phyloP scores from a whole-genome alignment of 2,113 vertebrate species.

The Sinocyclocheilus anophthalmus region DNA sequence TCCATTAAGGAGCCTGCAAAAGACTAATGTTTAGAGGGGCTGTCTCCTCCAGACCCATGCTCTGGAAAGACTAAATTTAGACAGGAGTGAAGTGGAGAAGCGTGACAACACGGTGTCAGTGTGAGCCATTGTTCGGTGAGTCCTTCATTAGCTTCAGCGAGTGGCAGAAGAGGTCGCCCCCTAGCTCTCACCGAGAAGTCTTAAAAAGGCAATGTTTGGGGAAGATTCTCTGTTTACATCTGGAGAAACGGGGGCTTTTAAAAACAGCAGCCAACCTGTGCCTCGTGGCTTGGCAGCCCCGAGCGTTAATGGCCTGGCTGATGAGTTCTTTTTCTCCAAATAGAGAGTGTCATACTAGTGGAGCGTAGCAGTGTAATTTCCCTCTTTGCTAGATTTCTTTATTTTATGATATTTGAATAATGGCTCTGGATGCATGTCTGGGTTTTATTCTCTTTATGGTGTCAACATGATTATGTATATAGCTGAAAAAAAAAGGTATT shows the following conservation, averaged over 20 bases:
- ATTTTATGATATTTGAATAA: background rate
- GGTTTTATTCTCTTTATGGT: background rate
- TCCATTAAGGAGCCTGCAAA: background rate
- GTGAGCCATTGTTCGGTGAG: conserved; percentile 9
- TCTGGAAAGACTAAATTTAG: conserved; percentile 61
- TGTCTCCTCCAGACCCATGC: conserved; percentile 27
- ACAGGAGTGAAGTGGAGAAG: conserved; percentile 33
- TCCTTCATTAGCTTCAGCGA: conserved; percentile 44
- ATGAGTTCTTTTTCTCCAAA: conserved; percentile 22
- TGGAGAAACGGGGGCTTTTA: conserved; percentile 62
- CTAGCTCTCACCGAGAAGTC: conserved; percentile 56
- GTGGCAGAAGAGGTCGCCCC: conserved; percentile 39
- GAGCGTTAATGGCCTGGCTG: conserved; percentile 31
- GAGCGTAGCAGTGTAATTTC: conserved; percentile 2
- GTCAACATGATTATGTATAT: background rate
- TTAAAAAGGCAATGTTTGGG: conserved; percentile 82
- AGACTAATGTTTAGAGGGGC: conserved; percentile 35
- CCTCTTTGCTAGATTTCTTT: conserved; percentile 35
- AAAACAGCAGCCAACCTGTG: conserved; percentile 58
- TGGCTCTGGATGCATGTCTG: background rate
- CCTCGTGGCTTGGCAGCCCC: conserved; percentile 50
- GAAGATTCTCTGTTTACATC: conserved; percentile 71
- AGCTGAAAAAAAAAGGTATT: too few relatives aligned
- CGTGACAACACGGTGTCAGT: conserved; percentile 30
- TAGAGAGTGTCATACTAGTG: conserved; percentile 9